A percentile compares a stretch with the other conserved stretches of the same genome.
Evolutionary conservation across 2,888 invertebrate species (phyloP).

Genomic region (Melolontha melolontha): DNA sequence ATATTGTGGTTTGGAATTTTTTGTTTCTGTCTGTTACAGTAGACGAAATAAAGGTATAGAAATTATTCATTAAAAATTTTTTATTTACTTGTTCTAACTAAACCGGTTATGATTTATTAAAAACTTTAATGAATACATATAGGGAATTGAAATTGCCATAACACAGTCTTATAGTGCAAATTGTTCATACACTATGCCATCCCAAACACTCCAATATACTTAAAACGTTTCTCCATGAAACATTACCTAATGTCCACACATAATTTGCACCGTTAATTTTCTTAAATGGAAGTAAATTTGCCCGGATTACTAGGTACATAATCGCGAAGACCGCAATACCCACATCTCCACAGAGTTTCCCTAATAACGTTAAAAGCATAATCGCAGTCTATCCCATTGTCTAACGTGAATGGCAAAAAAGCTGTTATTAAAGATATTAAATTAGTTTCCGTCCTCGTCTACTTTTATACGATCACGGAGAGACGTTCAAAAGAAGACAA

Average conservation of each 20-base stretch:
- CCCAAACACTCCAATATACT: conserved; percentile 8
- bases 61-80: no score
- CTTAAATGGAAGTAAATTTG: conserved; percentile 38
- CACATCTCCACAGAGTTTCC: conserved; percentile 8
- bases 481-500: conserved; percentile 6
- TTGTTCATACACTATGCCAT: not conserved
- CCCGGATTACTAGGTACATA: conserved; percentile 13
- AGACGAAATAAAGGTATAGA: no score
- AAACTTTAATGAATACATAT: no score
- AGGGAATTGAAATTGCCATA: no score
- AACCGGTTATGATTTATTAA: no score
- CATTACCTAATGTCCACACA: conserved; percentile 20
- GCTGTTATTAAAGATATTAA: conserved; percentile 32
- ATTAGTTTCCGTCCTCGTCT: conserved; percentile 31
- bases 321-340: conserved; percentile 12
- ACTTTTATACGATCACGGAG: not conserved
- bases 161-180: no score
- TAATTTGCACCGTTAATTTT: conserved; percentile 33
- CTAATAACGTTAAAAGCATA: conserved; percentile 35
- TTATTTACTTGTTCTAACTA: no score
- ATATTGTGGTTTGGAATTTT: no score
- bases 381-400: conserved; percentile 24
- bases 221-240: conserved; percentile 18
- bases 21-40: no score
- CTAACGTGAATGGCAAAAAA: conserved; percentile 23